A percentile compares a stretch with the other conserved stretches of the same genome.
Evolutionary conservation across 1,140 invertebrate genomes (phyloP).

Genomic region (Ceratitis capitata): DNA sequence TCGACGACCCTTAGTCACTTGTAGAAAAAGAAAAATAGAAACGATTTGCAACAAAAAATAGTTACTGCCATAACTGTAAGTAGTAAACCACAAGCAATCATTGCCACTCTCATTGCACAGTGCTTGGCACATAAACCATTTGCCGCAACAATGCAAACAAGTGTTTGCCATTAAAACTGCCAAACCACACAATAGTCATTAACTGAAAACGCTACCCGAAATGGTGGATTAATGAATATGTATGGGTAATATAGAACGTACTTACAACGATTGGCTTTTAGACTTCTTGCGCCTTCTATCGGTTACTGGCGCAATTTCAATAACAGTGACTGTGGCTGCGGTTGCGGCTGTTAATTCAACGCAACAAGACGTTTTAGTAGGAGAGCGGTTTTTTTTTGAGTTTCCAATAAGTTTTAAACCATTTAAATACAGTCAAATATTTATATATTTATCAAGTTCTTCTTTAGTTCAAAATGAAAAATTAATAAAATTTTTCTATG

Average conservation of each 20-base stretch:
- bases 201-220: neutral
- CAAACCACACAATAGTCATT: conserved; percentile 8
- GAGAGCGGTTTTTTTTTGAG: too few relatives aligned
- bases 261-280: conserved; percentile 26
- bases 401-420: too few relatives aligned
- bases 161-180: conserved; percentile 35
- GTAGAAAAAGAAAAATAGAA: too few relatives aligned
- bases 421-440: too few relatives aligned
- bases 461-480: too few relatives aligned
- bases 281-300: neutral
- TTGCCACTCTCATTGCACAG: neutral
- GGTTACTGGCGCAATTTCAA: neutral
- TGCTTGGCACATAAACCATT: neutral
- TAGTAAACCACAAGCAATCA: conserved; percentile 17
- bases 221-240: neutral
- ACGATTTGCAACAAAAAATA: too few relatives aligned
- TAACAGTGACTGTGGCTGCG: neutral
- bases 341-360: neutral
- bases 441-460: too few relatives aligned
- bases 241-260: neutral
- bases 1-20: too few relatives aligned
- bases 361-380: too few relatives aligned
- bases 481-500: too few relatives aligned
- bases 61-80: neutral
- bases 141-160: conserved; percentile 20